Evolutionary conservation across 2,113 vertebrate species (phyloP).

Genomic region (Tragelaphus imberbis): DNA sequence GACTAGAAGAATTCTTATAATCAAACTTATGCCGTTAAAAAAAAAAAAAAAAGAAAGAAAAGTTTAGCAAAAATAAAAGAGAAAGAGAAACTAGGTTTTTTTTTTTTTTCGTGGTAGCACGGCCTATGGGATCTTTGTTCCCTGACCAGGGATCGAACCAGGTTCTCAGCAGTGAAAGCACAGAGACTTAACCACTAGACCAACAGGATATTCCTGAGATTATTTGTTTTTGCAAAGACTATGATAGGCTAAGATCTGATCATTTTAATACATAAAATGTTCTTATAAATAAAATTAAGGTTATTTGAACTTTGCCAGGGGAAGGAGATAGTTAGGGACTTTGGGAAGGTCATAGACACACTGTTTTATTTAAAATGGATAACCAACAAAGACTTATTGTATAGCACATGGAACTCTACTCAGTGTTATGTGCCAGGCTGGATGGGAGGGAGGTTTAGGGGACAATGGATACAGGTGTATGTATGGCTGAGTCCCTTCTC

Average conservation of each 20-base stretch:
- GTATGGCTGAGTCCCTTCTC: neutral
- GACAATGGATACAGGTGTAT: no score
- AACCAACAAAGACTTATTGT: neutral
- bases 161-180: neutral
- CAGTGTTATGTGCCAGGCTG: neutral
- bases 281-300: neutral
- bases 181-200: neutral
- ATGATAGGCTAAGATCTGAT: neutral
- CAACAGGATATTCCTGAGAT: neutral
- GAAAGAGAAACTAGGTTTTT: neutral
- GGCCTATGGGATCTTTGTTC: neutral
- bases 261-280: neutral
- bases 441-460: neutral
- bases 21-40: neutral
- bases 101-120: neutral
- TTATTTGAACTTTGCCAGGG: neutral
- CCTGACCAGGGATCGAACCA: fast-evolving
- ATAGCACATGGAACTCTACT: neutral
- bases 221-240: neutral
- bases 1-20: neutral
- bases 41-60: neutral
- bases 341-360: neutral
- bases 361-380: neutral
- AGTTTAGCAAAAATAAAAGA: neutral
- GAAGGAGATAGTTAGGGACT: neutral